Evolutionary conservation across 1,140 invertebrate species (phyloP), one percentile per base, ranked within the genome.

Genomic region (Asobara japonica): DNA sequence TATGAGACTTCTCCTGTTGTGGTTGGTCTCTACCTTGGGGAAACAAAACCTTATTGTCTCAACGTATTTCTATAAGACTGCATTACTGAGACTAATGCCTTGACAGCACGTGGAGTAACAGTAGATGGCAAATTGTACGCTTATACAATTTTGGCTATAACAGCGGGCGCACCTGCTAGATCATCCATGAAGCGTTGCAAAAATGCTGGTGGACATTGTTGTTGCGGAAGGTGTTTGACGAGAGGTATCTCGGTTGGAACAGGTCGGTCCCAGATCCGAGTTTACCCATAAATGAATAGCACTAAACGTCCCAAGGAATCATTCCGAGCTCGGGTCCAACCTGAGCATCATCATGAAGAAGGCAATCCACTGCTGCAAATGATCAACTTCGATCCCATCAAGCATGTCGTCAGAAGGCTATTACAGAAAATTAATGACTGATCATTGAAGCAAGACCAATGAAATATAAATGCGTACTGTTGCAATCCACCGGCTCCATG

Each of bases 191-290:
- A 79, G 71, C 56, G 71, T 11, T 72, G 36, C 10, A 79, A 81
- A 69, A 64, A 31, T 25, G 74, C 73, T 8, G 71, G 72, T 2
- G 74, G 70, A 29, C 79, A 73, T 74, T 74, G 65, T 64, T 68
- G 60, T n/a, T 81, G 78, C 64, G 78, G 79, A 31, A 74, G 75
- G 62, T 77, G 75, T 38, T 51, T 36, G 5, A 56, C 71, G n/a
- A 73, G 75, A 68, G 77, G 77, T 0, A 29, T n/a, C 22, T 71
- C 61, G 11, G 69, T 78, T 20, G 48, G 64, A 6, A 16, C 69
- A 45, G 22, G 8, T 74, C 73, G 65, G 10, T 31, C 71, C 33
- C 48, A 20, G 77, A 74, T 25, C 18, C 65, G 16, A 29, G 75
- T 33, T 3, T 51, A 51, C 22, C 48, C 48, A 20, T n/a, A 51